These are phyloP conservation scores for Megastigmus dorsalis DNA, from an alignment of 2,888 invertebrate species.

Conservation along the genomic window DNA sequence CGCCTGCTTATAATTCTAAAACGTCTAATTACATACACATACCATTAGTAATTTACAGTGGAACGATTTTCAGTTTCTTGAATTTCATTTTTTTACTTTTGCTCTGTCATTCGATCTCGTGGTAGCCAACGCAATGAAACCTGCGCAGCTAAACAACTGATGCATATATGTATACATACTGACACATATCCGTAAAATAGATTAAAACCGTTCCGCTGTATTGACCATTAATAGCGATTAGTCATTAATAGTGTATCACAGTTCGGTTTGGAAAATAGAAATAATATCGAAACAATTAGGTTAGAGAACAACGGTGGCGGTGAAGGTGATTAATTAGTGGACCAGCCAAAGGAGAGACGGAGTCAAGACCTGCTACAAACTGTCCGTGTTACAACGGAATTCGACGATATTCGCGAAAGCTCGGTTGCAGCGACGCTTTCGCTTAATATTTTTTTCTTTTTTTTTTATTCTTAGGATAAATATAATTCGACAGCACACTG, in stretches of 20 bases:
- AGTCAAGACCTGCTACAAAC: slow-evolving; percentile 42
- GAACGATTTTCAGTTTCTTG: slow-evolving; percentile 45
- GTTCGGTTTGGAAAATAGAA: slow-evolving; percentile 70
- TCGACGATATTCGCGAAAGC: slow-evolving; percentile 4
- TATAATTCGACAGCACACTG: slow-evolving; percentile 1
- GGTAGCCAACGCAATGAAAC: neutral
- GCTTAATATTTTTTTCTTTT: too few relatives aligned
- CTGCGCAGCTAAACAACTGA: neutral
- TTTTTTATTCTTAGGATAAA: slow-evolving; percentile 6
- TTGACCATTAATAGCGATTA: slow-evolving; percentile 61
- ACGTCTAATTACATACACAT: slow-evolving; percentile 68
- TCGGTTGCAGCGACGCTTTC: slow-evolving; percentile 5
- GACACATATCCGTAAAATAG: neutral
- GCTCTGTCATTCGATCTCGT: neutral
- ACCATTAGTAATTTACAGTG: slow-evolving; percentile 52
- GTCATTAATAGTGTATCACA: slow-evolving; percentile 72
- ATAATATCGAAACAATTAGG: slow-evolving; percentile 61
- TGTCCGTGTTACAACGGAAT: slow-evolving; percentile 19
- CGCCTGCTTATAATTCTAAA: slow-evolving; percentile 64
- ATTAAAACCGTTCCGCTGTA: slow-evolving; percentile 50
- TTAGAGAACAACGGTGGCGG: slow-evolving; percentile 45
- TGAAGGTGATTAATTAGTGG: slow-evolving; percentile 49
- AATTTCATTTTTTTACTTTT: neutral
- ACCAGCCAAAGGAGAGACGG: slow-evolving; percentile 47
- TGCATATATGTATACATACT: neutral